Evolutionary conservation across 2,797 vertebrate species (phyloP), one percentile per base, ranked within the genome.

Genomic region (Lemur catta): DNA sequence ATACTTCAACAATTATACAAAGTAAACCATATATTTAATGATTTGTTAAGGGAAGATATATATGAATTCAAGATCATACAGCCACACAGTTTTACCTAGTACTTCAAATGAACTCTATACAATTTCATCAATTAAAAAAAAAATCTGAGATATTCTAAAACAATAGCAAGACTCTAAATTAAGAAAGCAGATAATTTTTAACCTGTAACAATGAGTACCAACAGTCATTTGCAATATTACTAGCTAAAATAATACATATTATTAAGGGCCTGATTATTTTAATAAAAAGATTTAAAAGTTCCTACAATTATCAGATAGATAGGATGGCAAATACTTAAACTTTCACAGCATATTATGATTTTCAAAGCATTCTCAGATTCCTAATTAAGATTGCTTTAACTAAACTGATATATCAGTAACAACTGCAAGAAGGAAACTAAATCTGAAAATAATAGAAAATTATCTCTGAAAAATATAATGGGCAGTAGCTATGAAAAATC

Each of bases 371-470:
- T 97, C 63, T 93, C 90, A 96, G 74, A 97, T 95, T 94, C 63
- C 82, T 65, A 89, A 97, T 96, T 98, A 98, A 91, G 96, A 88
- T 17, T 86, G 88, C 93, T 98, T 97, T 96, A 98, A 96, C 84
- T 74, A 97, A 98, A 97, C 81, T 97, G 80, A 96, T 92, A 90
- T 35, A 48, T 95, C 90, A 98, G 91, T 97, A 78, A 72, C 90
- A 98, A 97, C 43, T 95, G 46, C n/a, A 97, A 98, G 79, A 88
- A 93, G 95, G 69, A 97, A 96, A 94, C 52, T 79, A 90, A 96
- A 97, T 97, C 93, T 93, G 89, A 97, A 98, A 93, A 95, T 84
- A 97, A 95, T 28, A 95, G 84, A 67, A 96, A 97, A 97, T 98
- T 89, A 98, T 96, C 79, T 86, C 65, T 74, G 59, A 93, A 96